Evolutionary conservation across 2,797 vertebrate species (phyloP).

Genomic region (Coregonus ussuriensis): DNA sequence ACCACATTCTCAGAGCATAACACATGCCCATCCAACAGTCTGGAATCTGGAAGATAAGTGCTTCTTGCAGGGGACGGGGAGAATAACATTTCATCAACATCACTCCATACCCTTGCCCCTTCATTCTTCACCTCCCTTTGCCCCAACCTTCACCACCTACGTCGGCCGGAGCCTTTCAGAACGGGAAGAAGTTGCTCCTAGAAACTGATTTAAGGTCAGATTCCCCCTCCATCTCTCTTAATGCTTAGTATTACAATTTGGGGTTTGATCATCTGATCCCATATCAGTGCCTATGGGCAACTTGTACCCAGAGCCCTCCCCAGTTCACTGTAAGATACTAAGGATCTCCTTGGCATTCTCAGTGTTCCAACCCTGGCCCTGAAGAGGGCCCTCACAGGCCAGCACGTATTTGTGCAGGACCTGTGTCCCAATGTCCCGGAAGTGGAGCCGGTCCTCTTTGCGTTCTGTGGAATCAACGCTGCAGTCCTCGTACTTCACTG

Average conservation of each 20-base stretch:
- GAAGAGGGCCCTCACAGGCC: conserved; percentile 90
- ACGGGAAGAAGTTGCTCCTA: conserved; percentile 59
- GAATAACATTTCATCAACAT: conserved; percentile 44
- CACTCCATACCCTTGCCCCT: conserved; percentile 45
- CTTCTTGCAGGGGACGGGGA: conserved; percentile 63
- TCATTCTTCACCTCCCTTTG: background rate
- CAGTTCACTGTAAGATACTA: conserved; percentile 83
- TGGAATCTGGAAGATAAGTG: conserved; percentile 72
- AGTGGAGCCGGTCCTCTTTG: conserved; percentile 79
- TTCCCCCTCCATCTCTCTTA: conserved; percentile 34
- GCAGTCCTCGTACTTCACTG: conserved; percentile 86
- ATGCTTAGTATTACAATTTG: conserved; percentile 60
- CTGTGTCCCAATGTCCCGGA: conserved; percentile 90
- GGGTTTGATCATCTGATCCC: conserved; percentile 65
- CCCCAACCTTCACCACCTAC: conserved; percentile 24
- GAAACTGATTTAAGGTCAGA: conserved; percentile 53
- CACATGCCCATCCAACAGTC: conserved; percentile 69
- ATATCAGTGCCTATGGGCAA: conserved; percentile 64
- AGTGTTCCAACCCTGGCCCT: conserved; percentile 92
- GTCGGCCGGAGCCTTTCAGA: conserved; percentile 52
- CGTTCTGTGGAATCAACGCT: conserved; percentile 73
- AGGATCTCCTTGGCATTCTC: conserved; percentile 91
- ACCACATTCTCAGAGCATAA: conserved; percentile 78
- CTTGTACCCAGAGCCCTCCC: conserved; percentile 49
- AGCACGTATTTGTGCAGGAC: conserved; percentile 89